These are phyloP conservation scores for Ptilonorhynchus violaceus DNA, from an alignment of 2,113 vertebrate genomes.

Conservation along the genomic window DNA sequence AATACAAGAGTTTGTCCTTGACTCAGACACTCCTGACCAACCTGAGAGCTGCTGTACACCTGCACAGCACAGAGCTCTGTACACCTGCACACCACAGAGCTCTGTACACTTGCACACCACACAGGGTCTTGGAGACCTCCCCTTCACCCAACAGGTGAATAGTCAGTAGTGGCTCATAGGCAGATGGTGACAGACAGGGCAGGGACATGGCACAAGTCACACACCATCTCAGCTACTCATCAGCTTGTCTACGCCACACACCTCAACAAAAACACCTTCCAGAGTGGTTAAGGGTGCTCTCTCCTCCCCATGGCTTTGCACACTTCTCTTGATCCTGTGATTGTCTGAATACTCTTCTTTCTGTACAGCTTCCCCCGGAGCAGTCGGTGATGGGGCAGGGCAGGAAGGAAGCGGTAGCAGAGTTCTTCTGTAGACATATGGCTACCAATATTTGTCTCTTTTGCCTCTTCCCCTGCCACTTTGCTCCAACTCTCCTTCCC, in stretches of 20 bases:
- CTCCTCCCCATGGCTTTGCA: neutral
- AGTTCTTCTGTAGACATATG: neutral
- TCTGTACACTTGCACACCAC: too few species aligned
- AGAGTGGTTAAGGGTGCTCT: neutral
- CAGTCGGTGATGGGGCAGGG: neutral
- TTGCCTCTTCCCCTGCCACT: neutral
- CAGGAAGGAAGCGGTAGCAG: neutral
- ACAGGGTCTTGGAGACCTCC: neutral
- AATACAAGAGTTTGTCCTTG: neutral
- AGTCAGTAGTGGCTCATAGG: neutral
- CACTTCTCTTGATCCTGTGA: neutral
- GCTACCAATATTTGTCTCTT: neutral
- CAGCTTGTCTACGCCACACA: rapidly evolving
- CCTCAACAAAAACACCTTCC: neutral
- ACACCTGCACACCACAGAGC: neutral
- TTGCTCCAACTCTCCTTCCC: neutral
- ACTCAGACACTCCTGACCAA: rapidly evolving
- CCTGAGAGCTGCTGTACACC: neutral
- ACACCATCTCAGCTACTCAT: neutral
- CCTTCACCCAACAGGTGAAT: neutral
- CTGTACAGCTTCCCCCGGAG: neutral
- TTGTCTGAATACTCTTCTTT: neutral
- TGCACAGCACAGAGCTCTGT: neutral
- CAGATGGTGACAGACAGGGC: neutral
- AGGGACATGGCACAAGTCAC: neutral